Percentiles rank a stretch among this genome's conserved stretches.
These are phyloP conservation scores for Dipus sagitta DNA, from an alignment of 2,797 vertebrate species.

Conservation along the genomic window DNA sequence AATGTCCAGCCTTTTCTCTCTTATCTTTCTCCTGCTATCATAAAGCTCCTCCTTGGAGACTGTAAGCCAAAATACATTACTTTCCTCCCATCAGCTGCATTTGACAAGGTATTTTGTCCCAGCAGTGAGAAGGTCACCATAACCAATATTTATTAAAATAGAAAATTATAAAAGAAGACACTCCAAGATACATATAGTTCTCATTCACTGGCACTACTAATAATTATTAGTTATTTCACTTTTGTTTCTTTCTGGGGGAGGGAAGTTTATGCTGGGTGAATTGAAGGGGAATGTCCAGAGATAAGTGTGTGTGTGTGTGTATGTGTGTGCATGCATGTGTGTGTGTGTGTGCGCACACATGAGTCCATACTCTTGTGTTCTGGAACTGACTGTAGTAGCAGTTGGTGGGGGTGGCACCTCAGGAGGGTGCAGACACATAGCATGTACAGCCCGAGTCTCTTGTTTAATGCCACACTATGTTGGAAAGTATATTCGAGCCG, in stretches of 20 bases:
- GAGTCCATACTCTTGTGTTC: background rate
- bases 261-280: background rate
- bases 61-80: too few relatives aligned
- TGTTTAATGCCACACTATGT: background rate
- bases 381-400: background rate
- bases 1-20: too few relatives aligned
- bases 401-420: too few relatives aligned
- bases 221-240: background rate
- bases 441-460: too few relatives aligned
- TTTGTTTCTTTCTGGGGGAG: background rate
- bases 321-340: fast-evolving
- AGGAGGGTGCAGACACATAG: background rate
- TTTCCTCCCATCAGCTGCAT: too few relatives aligned
- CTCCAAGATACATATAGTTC: background rate
- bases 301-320: too few relatives aligned
- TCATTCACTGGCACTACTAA: too few relatives aligned
- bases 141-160: background rate
- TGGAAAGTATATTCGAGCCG: background rate
- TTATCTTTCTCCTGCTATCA: too few relatives aligned
- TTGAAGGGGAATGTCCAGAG: background rate
- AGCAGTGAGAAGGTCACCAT: too few relatives aligned
- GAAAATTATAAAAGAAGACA: background rate
- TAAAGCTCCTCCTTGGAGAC: too few relatives aligned
- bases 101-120: too few relatives aligned
- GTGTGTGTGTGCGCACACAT: too few relatives aligned